These are phyloP conservation scores for Ceratosolen solmsi DNA, from an alignment of 1,140 invertebrate species.

Conservation along the genomic window DNA sequence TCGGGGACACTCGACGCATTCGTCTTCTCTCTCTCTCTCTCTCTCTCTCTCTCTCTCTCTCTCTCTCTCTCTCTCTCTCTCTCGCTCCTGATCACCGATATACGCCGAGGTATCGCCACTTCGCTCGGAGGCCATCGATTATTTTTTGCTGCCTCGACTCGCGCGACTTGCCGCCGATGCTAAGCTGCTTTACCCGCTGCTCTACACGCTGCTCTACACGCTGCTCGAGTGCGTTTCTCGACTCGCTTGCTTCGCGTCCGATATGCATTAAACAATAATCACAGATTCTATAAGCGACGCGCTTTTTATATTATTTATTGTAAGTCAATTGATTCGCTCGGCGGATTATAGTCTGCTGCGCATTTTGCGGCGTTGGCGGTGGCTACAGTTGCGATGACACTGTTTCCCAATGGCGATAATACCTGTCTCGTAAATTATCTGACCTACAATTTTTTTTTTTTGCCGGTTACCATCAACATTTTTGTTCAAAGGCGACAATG, in stretches of 20 bases:
- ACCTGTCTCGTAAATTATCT: neutral
- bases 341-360: neutral
- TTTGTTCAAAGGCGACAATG: neutral
- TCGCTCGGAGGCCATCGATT: neutral
- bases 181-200: neutral
- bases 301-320: neutral
- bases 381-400: neutral
- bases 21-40: neutral
- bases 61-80: neutral
- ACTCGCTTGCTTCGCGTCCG: neutral
- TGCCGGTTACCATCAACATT: neutral
- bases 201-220: neutral
- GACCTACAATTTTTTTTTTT: neutral
- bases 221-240: neutral
- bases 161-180: neutral
- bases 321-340: neutral
- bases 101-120: neutral
- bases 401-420: neutral
- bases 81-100: neutral
- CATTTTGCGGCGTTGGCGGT: no score
- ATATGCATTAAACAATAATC: neutral
- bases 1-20: conserved; percentile 38
- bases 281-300: neutral
- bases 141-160: neutral
- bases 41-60: no score